A percentile compares a stretch with the other conserved stretches of the same genome.
phyloP scores from a whole-genome alignment of 2,113 vertebrate species.

The Planiliza haematocheilus region DNA sequence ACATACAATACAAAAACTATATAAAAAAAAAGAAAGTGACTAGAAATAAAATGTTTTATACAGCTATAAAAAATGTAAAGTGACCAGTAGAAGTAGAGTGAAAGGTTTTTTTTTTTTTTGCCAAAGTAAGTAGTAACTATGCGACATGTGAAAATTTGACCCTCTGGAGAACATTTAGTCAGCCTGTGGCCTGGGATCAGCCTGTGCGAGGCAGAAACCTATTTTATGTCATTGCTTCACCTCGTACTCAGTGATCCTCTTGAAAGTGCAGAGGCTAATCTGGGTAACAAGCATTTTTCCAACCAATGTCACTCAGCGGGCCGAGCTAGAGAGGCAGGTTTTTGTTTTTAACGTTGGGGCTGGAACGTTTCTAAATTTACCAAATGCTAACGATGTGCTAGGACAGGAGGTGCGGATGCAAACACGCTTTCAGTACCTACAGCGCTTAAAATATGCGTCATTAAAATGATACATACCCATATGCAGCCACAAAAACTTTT shows the following conservation, averaged over 20 bases:
- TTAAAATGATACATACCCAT: neutral
- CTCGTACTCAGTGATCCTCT: conserved; percentile 8
- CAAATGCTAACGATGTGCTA: conserved; percentile 16
- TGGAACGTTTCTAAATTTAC: conserved; percentile 16
- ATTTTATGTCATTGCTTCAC: neutral
- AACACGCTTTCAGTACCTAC: conserved; percentile 19
- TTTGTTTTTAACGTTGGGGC: conserved; percentile 11
- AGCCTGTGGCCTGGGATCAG: too few species aligned
- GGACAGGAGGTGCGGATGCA: conserved; percentile 40
- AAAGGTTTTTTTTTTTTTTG: too few species aligned
- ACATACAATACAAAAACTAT: too few species aligned
- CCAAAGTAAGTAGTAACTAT: too few species aligned
- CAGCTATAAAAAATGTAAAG: too few species aligned
- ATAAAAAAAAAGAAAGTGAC: too few species aligned
- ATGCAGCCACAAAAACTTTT: too few species aligned
- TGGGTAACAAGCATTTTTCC: conserved; percentile 8
- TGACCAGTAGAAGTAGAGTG: too few species aligned
- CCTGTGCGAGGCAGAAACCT: too few species aligned
- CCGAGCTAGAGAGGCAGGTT: neutral
- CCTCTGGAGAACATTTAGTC: too few species aligned
- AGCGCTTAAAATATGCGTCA: conserved; percentile 2
- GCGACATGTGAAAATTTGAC: too few species aligned
- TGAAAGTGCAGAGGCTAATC: conserved; percentile 10
- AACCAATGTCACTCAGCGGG: neutral
- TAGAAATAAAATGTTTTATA: too few species aligned